These are phyloP conservation scores for Eriosoma lanigerum DNA, from an alignment of 1,140 invertebrate genomes.

Conservation along the genomic window DNA sequence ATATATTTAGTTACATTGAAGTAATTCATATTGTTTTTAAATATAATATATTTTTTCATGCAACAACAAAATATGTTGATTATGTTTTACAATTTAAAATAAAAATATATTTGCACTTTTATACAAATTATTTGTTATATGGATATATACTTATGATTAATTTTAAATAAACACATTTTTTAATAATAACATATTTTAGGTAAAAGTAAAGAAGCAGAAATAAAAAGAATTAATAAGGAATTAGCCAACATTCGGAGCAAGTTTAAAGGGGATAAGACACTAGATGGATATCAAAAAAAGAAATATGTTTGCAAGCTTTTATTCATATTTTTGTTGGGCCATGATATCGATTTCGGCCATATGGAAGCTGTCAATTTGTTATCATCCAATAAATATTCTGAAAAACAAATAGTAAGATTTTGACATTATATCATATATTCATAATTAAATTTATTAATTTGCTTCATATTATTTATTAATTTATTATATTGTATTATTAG, in stretches of 20 bases:
- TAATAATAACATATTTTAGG: constrained; percentile 69
- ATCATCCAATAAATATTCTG: constrained; percentile 99
- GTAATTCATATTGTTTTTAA: not conserved
- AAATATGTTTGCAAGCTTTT: constrained; percentile 99
- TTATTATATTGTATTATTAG: no score
- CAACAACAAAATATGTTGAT: not conserved
- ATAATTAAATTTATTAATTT: not conserved
- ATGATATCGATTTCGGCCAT: constrained; percentile 99
- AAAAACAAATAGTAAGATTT: constrained; percentile 97
- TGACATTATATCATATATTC: no score
- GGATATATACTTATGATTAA: no score
- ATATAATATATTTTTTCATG: not conserved
- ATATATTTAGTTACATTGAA: not conserved
- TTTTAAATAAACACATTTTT: no score
- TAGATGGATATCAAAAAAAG: constrained; percentile 99
- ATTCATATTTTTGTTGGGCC: constrained; percentile 98
- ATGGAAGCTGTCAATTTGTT: constrained; percentile 99
- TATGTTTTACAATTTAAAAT: not conserved
- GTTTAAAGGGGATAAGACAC: constrained; percentile 99
- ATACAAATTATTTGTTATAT: not conserved
- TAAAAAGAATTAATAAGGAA: constrained; percentile 99
- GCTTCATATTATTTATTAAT: not conserved
- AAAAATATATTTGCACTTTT: not conserved
- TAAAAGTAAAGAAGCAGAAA: constrained; percentile 99
- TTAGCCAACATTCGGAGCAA: constrained; percentile 99